A percentile compares a stretch with the other conserved stretches of the same genome.
phyloP scores from a whole-genome alignment of 64 coral and sea anemone genomes.

The Platygyra sinensis region DNA sequence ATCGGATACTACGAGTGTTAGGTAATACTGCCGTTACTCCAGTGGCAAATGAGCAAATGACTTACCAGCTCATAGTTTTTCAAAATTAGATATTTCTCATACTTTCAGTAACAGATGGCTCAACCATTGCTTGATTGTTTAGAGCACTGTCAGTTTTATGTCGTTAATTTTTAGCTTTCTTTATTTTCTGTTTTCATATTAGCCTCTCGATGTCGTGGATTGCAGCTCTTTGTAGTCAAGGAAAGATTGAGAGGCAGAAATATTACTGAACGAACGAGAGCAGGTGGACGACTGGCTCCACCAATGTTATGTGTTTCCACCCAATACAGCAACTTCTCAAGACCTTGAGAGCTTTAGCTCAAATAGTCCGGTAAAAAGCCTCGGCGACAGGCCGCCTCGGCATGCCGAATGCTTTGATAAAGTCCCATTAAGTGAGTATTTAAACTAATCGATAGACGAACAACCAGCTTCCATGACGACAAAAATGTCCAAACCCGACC shows the following conservation, averaged over 20 bases:
- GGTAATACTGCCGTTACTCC: too few relatives aligned
- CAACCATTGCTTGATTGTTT: too few relatives aligned
- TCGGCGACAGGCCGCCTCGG: background rate
- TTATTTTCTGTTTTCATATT: background rate
- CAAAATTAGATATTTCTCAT: too few relatives aligned
- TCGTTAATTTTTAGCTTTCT: too few relatives aligned
- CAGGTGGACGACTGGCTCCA: background rate
- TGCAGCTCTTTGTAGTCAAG: background rate
- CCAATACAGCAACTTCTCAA: conserved; percentile 14
- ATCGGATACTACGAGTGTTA: too few relatives aligned
- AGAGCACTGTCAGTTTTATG: too few relatives aligned
- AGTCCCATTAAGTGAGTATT: background rate
- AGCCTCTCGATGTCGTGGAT: background rate
- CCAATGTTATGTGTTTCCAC: background rate
- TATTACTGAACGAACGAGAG: background rate
- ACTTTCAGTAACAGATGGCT: too few relatives aligned
- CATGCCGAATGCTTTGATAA: background rate
- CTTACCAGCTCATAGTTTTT: too few relatives aligned
- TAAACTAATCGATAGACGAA: background rate
- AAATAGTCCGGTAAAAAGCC: background rate
- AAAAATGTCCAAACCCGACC: background rate
- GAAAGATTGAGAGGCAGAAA: background rate
- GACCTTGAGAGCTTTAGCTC: background rate
- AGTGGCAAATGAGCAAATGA: too few relatives aligned
- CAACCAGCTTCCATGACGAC: background rate